Evolutionary conservation across 1,140 invertebrate genomes (phyloP).

Genomic region (Trichoplusia ni): DNA sequence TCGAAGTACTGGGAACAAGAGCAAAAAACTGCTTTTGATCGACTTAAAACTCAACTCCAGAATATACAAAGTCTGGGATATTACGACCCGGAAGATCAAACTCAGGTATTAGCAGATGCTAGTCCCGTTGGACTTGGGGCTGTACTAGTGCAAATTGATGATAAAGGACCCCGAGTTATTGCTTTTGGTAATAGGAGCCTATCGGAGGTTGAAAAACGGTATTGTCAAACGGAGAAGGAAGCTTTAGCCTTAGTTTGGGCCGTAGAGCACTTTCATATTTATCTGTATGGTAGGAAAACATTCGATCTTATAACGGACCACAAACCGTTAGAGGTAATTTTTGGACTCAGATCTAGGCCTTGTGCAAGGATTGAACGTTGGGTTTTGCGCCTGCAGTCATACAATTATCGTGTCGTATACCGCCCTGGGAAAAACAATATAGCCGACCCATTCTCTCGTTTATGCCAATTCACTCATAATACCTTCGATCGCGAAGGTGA

Average conservation of each 20-base stretch:
- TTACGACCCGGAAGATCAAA: neutral
- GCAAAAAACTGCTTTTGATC: neutral
- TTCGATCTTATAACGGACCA: neutral
- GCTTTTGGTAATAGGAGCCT: too few species aligned
- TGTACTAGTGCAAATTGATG: neutral
- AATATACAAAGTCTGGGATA: neutral
- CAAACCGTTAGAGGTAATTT: neutral
- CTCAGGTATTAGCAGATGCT: neutral
- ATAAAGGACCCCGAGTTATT: neutral
- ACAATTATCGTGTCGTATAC: neutral
- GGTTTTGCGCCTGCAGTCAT: neutral
- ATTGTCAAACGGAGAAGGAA: neutral
- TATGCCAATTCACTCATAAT: too few species aligned
- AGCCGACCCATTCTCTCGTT: neutral
- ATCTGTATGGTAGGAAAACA: neutral
- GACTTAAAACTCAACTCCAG: neutral
- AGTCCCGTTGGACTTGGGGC: neutral
- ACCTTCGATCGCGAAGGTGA: too few species aligned
- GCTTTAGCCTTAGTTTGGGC: neutral
- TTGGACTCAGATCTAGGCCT: neutral
- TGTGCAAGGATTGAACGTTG: neutral
- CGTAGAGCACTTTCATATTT: neutral
- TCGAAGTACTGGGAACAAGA: neutral
- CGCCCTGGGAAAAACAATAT: neutral
- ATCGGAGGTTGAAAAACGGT: too few species aligned